These are phyloP conservation scores for Zosterops lateralis DNA, from an alignment of 2,113 vertebrate species.

Conservation along the genomic window DNA sequence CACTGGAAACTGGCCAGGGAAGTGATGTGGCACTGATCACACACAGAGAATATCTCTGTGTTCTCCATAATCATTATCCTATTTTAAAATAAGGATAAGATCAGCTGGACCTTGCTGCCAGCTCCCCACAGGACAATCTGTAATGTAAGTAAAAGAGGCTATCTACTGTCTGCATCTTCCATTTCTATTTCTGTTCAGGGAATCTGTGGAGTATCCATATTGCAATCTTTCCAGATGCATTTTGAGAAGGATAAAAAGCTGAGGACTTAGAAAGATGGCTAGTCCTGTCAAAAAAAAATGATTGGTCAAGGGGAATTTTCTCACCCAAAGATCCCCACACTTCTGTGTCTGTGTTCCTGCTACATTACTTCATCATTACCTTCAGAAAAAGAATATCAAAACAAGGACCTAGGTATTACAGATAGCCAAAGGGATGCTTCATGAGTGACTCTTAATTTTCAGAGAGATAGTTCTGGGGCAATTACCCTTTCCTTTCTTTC, in stretches of 20 bases:
- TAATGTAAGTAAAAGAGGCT: not conserved
- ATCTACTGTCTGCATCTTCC: not conserved
- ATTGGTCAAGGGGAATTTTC: not conserved
- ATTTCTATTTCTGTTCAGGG: not conserved
- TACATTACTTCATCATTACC: not conserved
- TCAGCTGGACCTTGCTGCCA: not conserved
- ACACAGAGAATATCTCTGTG: not conserved
- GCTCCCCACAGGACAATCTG: not conserved
- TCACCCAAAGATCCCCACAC: not conserved
- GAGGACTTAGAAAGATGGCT: not conserved
- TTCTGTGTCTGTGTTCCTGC: not conserved
- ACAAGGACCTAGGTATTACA: not conserved
- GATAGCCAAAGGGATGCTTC: not conserved
- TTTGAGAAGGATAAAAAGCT: not conserved
- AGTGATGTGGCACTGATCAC: not conserved
- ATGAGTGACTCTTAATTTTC: not conserved
- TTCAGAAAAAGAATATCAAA: not conserved
- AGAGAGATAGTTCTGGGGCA: not conserved
- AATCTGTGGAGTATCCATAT: not conserved
- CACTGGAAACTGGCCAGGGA: not conserved
- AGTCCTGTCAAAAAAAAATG: not conserved
- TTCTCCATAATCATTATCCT: not conserved
- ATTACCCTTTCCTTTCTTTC: not conserved
- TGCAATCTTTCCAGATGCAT: not conserved
- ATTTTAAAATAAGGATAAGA: not conserved